Evolutionary conservation across 1,140 invertebrate genomes (phyloP), one percentile per base, ranked within the genome.

Genomic region (Musca vetustissima): DNA sequence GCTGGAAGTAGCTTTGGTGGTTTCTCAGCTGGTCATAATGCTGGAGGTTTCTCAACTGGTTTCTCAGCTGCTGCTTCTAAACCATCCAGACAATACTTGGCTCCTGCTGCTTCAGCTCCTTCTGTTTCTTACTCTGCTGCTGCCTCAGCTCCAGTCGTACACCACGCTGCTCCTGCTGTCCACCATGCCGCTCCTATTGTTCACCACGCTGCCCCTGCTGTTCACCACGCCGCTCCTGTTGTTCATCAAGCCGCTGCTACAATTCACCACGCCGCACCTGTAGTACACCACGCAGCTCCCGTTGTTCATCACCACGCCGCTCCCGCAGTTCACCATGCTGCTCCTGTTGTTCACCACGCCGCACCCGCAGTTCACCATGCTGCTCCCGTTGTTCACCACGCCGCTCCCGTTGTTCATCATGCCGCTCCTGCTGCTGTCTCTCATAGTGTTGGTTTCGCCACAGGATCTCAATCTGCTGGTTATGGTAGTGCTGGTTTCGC

Each of bases 21-120:
- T 22, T 75, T 69, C 65, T 69, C 74, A 13, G 72, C n/a, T n/a
- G n/a, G n/a, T n/a, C n/a, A n/a, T n/a, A n/a, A n/a, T 17, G 3
- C 28, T 8, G 28, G 3, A 28, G 28, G 28, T 28, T 28, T 28
- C 28, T 28, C 28, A 28, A 8, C 28, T 8, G 28, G 28, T 28
- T 28, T 28, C 28, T 28, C 28, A 28, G 28, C 28, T 8, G 28
- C 28, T 28, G 28, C 28, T 28, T 28, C 28, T 4, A 13, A 6
- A 9, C 22, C 74, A 0, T 25, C 55, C 15, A 7, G 69, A n/a
- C 74, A 75, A 25, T 75, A 75, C 28, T 32, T 22, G 17, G 59
- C 59, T 4, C 59, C 64, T 15, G 43, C 32, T 66, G 19, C 19
- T 22, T 17, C 69, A 13, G 36, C 52, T 28, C 43, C 32, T 13